Evolutionary conservation across 2,888 invertebrate genomes (phyloP).

Genomic region (Tipula unca): DNA sequence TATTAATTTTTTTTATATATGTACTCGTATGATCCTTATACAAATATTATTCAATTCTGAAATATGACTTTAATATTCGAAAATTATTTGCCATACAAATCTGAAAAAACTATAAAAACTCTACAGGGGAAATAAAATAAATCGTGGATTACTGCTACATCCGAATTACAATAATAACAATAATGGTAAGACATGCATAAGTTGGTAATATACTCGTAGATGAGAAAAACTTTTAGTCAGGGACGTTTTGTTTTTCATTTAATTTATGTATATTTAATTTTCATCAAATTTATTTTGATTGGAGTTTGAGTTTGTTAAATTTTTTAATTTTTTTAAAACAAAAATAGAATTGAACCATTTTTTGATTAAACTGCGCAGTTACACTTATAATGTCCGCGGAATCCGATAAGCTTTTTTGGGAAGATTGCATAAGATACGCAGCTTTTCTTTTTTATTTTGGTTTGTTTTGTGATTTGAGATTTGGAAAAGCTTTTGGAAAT

Average conservation of each 20-base stretch:
- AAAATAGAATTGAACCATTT: neutral
- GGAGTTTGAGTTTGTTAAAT: neutral
- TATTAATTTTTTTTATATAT: neutral
- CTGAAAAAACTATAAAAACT: neutral
- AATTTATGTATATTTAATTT: neutral
- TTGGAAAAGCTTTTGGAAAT: neutral
- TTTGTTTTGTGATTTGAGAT: neutral
- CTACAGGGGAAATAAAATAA: slow-evolving; percentile 30
- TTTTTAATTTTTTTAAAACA: neutral
- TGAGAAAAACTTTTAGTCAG: neutral
- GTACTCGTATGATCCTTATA: neutral
- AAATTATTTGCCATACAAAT: neutral
- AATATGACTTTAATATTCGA: neutral
- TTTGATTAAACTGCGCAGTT: neutral
- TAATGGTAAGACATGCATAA: slow-evolving; percentile 20
- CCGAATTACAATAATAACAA: slow-evolving; percentile 53
- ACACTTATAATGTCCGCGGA: neutral
- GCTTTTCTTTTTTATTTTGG: neutral
- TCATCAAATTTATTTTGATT: neutral
- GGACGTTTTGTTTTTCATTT: neutral
- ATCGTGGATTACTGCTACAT: slow-evolving; percentile 47
- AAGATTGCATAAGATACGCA: neutral
- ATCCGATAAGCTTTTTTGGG: neutral
- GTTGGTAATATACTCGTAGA: slow-evolving; percentile 17
- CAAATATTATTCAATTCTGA: neutral